These are phyloP conservation scores for Eulemur albifrons DNA, from an alignment of 2,797 vertebrate genomes.

Conservation along the genomic window DNA sequence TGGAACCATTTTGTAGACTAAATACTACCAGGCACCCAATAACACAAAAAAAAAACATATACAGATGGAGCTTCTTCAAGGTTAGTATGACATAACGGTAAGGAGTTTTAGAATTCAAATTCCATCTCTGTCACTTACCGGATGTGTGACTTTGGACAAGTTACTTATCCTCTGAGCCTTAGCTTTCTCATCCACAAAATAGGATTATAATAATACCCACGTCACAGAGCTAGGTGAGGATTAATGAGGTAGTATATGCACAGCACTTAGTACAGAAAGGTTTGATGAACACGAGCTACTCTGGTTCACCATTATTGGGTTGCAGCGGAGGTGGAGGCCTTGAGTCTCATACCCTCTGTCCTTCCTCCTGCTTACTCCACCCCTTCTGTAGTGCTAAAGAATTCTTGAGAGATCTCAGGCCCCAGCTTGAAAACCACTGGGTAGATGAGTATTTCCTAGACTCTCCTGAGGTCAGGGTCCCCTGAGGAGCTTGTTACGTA, in stretches of 20 bases:
- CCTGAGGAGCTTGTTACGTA: not conserved
- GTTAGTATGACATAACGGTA: not conserved
- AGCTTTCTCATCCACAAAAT: not conserved
- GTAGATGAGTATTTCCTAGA: not conserved
- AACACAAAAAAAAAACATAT: not conserved
- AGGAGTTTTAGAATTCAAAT: not conserved
- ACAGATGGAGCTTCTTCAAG: not conserved
- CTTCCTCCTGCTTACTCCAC: not conserved
- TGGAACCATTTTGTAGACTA: not conserved
- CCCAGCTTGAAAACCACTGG: not conserved
- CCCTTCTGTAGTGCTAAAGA: not conserved
- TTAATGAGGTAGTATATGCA: rapidly evolving
- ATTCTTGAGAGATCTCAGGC: not conserved
- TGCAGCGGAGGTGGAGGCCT: no score
- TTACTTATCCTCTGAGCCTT: not conserved
- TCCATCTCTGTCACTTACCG: not conserved
- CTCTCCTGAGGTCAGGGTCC: not conserved
- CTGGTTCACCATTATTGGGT: not conserved
- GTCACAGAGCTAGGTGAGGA: not conserved
- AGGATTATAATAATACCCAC: not conserved
- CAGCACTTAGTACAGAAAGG: not conserved
- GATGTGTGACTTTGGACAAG: not conserved
- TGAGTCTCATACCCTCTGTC: not conserved
- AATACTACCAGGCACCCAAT: not conserved
- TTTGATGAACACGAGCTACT: not conserved